These are phyloP conservation scores for Manacus vitellinus DNA, from an alignment of 2,113 vertebrate species.

Conservation along the genomic window DNA sequence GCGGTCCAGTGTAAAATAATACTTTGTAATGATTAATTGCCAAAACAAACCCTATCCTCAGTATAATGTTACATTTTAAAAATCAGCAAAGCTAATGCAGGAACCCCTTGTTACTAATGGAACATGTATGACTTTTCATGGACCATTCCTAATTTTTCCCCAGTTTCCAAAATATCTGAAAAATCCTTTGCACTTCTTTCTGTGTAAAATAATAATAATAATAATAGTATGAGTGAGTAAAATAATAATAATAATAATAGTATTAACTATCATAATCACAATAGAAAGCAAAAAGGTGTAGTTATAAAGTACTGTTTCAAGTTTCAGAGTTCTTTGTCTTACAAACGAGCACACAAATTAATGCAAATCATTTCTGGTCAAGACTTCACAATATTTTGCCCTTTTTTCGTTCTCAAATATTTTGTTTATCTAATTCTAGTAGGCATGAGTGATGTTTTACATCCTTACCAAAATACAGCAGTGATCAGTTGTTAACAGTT, in stretches of 20 bases:
- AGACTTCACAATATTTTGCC: neutral
- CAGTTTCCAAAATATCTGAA: neutral
- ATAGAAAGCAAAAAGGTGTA: neutral
- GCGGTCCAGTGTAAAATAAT: neutral
- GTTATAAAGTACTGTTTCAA: neutral
- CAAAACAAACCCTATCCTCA: neutral
- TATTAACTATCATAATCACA: neutral
- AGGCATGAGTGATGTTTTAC: neutral
- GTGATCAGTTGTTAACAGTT: neutral
- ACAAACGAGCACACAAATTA: neutral
- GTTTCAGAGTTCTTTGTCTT: neutral
- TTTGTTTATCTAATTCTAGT: neutral
- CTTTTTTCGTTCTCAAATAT: neutral
- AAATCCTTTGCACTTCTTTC: neutral
- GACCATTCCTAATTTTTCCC: neutral
- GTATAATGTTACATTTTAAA: neutral
- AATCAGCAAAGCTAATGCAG: neutral
- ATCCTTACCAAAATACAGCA: neutral
- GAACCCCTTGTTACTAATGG: neutral
- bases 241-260: neutral
- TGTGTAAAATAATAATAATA: neutral
- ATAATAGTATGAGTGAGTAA: too few species aligned
- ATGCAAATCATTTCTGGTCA: neutral
- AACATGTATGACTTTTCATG: neutral
- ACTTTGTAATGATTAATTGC: neutral